Evolutionary conservation across 2,797 vertebrate genomes (phyloP).

Genomic region (Sebastes diploproa): DNA sequence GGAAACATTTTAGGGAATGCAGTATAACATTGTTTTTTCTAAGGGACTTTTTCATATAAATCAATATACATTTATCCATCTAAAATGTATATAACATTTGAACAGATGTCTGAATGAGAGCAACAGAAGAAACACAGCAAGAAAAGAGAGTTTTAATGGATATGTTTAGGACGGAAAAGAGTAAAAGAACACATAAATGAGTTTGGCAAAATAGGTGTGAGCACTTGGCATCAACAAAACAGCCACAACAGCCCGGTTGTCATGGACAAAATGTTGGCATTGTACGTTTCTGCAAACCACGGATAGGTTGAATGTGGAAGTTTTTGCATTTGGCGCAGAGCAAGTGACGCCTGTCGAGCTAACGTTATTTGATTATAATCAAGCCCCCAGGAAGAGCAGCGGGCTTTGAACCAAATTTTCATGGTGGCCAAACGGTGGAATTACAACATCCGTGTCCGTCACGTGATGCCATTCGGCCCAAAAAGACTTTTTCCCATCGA

Average conservation of each 20-base stretch:
- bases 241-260: neutral
- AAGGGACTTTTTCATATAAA: neutral
- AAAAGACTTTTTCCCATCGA: too few relatives aligned
- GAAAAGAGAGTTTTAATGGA: conserved; percentile 6
- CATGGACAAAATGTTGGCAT: neutral
- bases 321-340: neutral
- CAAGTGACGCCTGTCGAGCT: neutral
- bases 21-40: neutral
- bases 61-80: neutral
- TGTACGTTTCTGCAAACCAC: neutral
- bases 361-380: neutral
- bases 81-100: neutral
- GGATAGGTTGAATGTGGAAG: neutral
- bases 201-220: conserved; percentile 35
- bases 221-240: conserved; percentile 32
- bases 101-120: neutral
- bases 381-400: neutral
- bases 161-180: neutral
- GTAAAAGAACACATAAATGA: conserved; percentile 22
- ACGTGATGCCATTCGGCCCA: neutral
- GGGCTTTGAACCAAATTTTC: neutral
- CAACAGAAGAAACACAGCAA: neutral
- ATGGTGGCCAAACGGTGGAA: neutral
- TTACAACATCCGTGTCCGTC: neutral
- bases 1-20: neutral